Conservation (phyloP, 2,113 vertebrate genomes). For the Ageneiosus marmoratus region DNA sequence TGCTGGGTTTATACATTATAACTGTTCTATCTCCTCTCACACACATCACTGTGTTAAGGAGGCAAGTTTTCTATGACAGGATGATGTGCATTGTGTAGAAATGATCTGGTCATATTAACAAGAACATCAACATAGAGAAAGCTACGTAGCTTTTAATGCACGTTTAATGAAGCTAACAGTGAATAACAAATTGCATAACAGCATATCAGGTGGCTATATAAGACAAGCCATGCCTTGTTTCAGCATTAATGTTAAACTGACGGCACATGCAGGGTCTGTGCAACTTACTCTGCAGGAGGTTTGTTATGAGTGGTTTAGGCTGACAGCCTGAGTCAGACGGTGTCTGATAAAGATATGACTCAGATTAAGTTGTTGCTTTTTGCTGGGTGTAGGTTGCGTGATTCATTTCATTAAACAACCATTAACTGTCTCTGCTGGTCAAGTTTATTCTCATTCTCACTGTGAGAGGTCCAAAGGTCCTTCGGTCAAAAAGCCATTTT, state of each 20-base stretch:
- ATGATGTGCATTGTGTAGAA: neutral
- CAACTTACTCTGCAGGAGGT: neutral
- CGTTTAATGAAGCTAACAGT: neutral
- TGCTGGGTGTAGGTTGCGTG: neutral
- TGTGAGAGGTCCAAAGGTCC: neutral
- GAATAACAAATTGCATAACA: neutral
- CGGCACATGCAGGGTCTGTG: neutral
- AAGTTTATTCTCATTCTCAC: neutral
- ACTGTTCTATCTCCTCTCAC: neutral
- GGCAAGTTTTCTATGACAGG: neutral
- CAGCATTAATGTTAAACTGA: neutral
- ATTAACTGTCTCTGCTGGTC: neutral
- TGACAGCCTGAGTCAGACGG: neutral
- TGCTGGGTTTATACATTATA: neutral
- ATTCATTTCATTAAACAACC: neutral
- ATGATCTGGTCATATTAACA: neutral
- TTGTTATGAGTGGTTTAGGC: neutral
- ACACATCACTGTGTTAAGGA: neutral
- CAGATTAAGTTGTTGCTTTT: neutral
- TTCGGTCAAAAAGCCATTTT: neutral
- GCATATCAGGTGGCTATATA: neutral
- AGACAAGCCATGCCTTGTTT: neutral
- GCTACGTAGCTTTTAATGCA: neutral
- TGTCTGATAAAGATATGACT: slow-evolving; percentile 18
- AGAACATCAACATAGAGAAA: neutral